Conservation (phyloP, 2,113 vertebrate species). For the Forbesichthys papilliferus region DNA sequence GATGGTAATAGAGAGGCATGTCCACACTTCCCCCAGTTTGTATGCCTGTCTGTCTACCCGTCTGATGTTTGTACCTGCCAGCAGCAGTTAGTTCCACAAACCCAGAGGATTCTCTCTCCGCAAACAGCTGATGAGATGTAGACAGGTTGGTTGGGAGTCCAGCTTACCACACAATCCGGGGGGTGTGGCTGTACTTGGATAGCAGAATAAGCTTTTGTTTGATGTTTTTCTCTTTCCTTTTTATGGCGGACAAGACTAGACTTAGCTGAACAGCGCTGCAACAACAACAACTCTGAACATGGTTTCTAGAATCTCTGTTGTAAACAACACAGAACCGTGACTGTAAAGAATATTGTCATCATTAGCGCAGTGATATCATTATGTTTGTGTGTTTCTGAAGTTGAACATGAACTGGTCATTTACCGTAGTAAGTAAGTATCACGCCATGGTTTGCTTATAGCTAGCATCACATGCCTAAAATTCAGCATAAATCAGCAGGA, state of each 20-base stretch:
- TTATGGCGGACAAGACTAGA: not conserved
- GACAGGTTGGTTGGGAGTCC: slow-evolving; percentile 9
- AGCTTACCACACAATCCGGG: not conserved
- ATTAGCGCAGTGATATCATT: too few relatives aligned
- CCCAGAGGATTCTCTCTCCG: slow-evolving; percentile 32
- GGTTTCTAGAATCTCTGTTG: too few relatives aligned
- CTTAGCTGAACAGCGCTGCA: not conserved
- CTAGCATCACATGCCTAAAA: too few relatives aligned
- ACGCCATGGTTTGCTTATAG: too few relatives aligned
- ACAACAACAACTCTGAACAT: too few relatives aligned
- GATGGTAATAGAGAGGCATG: slow-evolving; percentile 41
- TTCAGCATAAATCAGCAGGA: too few relatives aligned
- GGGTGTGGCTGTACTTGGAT: not conserved
- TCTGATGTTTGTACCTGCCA: slow-evolving; percentile 56
- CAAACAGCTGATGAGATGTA: slow-evolving; percentile 39
- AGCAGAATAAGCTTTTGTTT: not conserved
- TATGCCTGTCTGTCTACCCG: slow-evolving; percentile 32
- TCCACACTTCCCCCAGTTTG: slow-evolving; percentile 21
- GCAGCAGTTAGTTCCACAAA: slow-evolving; percentile 38
- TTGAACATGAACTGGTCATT: too few relatives aligned
- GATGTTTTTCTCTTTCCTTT: too few relatives aligned
- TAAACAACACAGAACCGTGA: too few relatives aligned
- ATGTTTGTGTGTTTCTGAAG: too few relatives aligned
- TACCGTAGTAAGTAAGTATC: too few relatives aligned
- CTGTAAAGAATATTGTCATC: too few relatives aligned